Evolutionary conservation across 2,888 invertebrate species (phyloP).

Genomic region (Ichneumoninae sp.): DNA sequence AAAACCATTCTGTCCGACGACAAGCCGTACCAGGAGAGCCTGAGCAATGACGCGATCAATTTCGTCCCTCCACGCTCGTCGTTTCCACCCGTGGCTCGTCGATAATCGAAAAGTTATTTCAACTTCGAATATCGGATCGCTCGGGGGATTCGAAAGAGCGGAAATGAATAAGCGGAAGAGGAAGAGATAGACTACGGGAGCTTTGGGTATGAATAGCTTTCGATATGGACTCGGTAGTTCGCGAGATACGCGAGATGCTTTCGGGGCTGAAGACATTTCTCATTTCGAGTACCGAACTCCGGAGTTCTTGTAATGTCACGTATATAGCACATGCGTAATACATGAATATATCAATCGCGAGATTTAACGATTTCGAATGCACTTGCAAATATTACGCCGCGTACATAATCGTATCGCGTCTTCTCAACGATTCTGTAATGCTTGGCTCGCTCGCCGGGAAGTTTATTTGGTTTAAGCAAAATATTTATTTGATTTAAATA

Average conservation of each 20-base stretch:
- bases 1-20: slow-evolving; percentile 36
- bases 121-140: slow-evolving; percentile 48
- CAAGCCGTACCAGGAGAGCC: neutral
- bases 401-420: slow-evolving; percentile 42
- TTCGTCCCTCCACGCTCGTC: slow-evolving; percentile 17
- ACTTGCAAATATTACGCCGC: slow-evolving; percentile 36
- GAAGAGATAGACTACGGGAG: slow-evolving; percentile 19
- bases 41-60: slow-evolving; percentile 44
- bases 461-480: slow-evolving; percentile 14
- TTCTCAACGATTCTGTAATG: slow-evolving; percentile 53
- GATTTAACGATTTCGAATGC: slow-evolving; percentile 41
- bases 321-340: slow-evolving; percentile 37
- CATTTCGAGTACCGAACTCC: slow-evolving; percentile 18
- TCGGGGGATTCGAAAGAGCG: slow-evolving; percentile 30
- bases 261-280: slow-evolving; percentile 38
- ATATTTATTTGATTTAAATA: too few species aligned
- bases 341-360: slow-evolving; percentile 64
- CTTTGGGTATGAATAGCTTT: neutral
- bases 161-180: slow-evolving; percentile 34
- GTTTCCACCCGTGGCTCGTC: neutral
- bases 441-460: slow-evolving; percentile 25
- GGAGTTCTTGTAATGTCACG: neutral
- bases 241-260: slow-evolving; percentile 31
- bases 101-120: slow-evolving; percentile 53
- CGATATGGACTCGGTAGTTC: neutral